These are phyloP conservation scores for Tachina grossa DNA, from an alignment of 2,888 invertebrate species.

Conservation along the genomic window DNA sequence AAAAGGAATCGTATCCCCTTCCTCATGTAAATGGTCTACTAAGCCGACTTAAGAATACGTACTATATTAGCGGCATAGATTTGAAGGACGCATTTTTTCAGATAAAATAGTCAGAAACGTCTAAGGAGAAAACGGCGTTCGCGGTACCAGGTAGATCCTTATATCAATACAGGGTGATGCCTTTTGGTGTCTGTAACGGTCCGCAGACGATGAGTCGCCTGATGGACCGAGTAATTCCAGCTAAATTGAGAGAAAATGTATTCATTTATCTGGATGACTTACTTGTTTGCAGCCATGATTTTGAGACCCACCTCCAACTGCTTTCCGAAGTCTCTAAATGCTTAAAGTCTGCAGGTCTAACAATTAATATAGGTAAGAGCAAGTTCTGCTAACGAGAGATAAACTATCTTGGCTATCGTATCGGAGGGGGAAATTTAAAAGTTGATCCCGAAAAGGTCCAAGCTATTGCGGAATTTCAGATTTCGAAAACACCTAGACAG, in stretches of 20 bases:
- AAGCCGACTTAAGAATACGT: not conserved
- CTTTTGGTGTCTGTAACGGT: not conserved
- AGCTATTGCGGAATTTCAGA: not conserved
- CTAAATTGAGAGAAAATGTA: not conserved
- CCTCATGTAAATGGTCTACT: not conserved
- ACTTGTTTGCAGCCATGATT: not conserved
- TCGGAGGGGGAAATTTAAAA: too few relatives aligned
- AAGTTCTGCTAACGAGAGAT: too few relatives aligned
- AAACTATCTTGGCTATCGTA: too few relatives aligned
- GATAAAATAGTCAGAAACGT: not conserved
- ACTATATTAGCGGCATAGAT: not conserved
- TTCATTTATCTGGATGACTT: not conserved
- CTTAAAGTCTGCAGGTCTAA: too few relatives aligned
- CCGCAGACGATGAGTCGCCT: not conserved
- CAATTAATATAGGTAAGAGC: too few relatives aligned
- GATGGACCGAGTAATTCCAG: not conserved
- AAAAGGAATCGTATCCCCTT: not conserved
- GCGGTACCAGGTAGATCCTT: not conserved
- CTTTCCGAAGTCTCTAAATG: too few relatives aligned
- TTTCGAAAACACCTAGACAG: not conserved
- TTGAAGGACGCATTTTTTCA: not conserved
- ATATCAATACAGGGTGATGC: not conserved
- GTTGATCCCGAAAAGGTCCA: too few relatives aligned
- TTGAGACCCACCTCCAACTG: not conserved
- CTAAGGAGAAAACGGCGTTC: not conserved